Conservation (phyloP, 2,113 vertebrate species). For the Aptenodytes forsteri region DNA sequence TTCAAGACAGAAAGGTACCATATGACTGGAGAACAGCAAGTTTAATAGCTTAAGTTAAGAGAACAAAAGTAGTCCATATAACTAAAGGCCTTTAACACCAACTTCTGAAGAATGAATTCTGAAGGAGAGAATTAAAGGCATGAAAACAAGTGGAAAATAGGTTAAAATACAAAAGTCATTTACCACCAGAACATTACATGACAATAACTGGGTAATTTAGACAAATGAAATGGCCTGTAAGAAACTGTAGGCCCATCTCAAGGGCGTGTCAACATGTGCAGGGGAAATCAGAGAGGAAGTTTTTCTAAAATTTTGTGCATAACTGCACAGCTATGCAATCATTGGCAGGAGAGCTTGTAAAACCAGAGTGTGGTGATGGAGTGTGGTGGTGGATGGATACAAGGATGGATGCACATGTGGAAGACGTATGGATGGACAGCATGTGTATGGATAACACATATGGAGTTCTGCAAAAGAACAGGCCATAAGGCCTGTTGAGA, state of each 20-base stretch:
- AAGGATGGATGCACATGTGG: neutral
- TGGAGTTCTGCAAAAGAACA: neutral
- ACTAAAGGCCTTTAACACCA: neutral
- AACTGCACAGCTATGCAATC: neutral
- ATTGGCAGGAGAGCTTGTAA: neutral
- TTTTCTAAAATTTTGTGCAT: neutral
- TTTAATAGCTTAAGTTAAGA: neutral
- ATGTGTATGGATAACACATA: neutral
- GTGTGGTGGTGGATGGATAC: neutral
- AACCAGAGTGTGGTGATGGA: neutral
- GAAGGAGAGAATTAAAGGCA: neutral
- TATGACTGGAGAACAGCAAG: neutral
- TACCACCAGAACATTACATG: neutral
- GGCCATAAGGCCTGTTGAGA: neutral
- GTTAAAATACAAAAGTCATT: neutral
- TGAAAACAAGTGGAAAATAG: neutral
- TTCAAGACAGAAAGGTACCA: neutral
- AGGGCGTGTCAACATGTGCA: neutral
- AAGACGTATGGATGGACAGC: rapidly evolving
- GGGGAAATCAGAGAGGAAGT: neutral
- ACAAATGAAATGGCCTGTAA: neutral
- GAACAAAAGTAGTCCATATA: neutral
- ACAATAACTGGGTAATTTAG: neutral
- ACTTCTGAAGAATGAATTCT: neutral
- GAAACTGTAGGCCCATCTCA: neutral